These are phyloP conservation scores for Pseudomyrmex pallidus DNA, from an alignment of 1,140 invertebrate species.

Conservation along the genomic window DNA sequence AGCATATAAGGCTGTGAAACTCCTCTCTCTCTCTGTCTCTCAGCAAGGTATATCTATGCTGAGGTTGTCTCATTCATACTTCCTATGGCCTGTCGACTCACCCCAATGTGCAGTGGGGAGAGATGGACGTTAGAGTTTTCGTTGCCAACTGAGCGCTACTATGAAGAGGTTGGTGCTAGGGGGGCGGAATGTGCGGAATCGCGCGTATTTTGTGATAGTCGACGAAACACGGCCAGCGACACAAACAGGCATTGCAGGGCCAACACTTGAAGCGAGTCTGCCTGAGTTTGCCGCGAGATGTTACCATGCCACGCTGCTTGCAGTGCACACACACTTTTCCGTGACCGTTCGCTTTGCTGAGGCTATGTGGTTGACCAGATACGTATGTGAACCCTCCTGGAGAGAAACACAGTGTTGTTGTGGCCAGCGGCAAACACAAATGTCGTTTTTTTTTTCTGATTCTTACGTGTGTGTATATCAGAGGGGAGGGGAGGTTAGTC, in stretches of 20 bases:
- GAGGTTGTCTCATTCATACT: neutral
- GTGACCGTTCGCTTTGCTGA: conserved; percentile 85
- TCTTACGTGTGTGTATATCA: conserved; percentile 72
- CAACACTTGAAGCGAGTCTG: conserved; percentile 86
- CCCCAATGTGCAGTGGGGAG: too few species aligned
- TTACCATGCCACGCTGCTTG: conserved; percentile 84
- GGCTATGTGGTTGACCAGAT: conserved; percentile 85
- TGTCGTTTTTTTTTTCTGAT: too few species aligned
- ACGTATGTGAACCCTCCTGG: conserved; percentile 84
- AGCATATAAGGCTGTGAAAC: neutral
- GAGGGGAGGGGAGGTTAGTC: conserved; percentile 82
- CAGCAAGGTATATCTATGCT: conserved; percentile 8
- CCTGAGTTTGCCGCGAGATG: conserved; percentile 84
- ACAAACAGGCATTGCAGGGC: conserved; percentile 85
- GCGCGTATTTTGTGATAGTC: conserved; percentile 84
- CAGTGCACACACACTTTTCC: conserved; percentile 86
- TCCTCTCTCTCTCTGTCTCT: conserved; percentile 27
- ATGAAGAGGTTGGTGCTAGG: conserved; percentile 83
- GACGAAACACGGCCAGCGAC: conserved; percentile 85
- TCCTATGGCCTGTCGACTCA: too few species aligned
- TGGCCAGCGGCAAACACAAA: conserved; percentile 53
- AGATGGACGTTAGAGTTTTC: neutral
- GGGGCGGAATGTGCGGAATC: conserved; percentile 84
- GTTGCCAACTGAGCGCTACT: conserved; percentile 13
- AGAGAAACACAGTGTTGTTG: conserved; percentile 78